Evolutionary conservation across 35 echinoderm and acorn worm genomes (phyloP).

Genomic region (Strongylocentrotus purpuratus): DNA sequence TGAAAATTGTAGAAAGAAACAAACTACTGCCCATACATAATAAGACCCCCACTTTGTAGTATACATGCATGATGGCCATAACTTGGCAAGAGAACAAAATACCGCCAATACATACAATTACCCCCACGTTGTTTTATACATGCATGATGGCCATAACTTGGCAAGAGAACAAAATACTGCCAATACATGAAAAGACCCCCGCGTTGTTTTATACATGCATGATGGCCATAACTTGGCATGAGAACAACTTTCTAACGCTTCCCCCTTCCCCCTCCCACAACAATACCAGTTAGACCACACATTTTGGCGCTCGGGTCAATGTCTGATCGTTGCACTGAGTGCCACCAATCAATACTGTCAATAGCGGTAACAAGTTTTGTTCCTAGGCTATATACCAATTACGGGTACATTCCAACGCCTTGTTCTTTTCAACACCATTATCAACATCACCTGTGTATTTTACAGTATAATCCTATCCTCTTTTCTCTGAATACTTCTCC

Average conservation of each 20-base stretch:
- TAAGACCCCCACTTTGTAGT: too few relatives aligned
- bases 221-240: not conserved
- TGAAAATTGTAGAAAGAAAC: too few relatives aligned
- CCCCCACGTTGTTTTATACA: too few relatives aligned
- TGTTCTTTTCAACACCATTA: not conserved
- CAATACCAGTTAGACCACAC: not conserved
- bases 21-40: too few relatives aligned
- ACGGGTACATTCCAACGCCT: not conserved
- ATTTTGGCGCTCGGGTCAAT: not conserved
- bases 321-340: not conserved
- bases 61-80: too few relatives aligned
- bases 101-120: too few relatives aligned
- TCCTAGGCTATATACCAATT: not conserved
- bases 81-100: too few relatives aligned
- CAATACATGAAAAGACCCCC: not conserved
- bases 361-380: not conserved
- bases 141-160: too few relatives aligned
- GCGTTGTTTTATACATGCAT: not conserved
- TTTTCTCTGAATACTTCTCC: not conserved
- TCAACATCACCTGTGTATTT: not conserved
- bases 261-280: too few relatives aligned
- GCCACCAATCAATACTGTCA: not conserved
- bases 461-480: not conserved
- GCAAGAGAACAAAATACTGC: not conserved
- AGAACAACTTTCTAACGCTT: not conserved